These are phyloP conservation scores for Hoplostethus mediterraneus DNA, from an alignment of 2,797 vertebrate genomes.

Conservation along the genomic window DNA sequence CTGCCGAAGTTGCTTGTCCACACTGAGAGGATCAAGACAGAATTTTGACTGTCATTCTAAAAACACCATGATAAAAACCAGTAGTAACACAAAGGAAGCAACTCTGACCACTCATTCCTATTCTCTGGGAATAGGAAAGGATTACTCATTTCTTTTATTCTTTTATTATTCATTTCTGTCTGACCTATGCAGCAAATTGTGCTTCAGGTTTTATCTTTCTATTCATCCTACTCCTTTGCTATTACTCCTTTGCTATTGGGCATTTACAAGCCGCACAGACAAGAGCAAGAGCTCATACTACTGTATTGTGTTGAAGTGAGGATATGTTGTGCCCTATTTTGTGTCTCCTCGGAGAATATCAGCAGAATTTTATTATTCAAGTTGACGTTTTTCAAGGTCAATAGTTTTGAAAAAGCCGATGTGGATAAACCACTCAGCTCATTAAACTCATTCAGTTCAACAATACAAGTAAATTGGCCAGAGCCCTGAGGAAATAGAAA, in stretches of 20 bases:
- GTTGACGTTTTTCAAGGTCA: background rate
- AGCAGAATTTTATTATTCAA: no score
- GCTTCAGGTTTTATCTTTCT: background rate
- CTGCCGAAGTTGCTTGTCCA: no score
- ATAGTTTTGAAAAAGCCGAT: background rate
- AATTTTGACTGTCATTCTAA: no score
- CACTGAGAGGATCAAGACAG: no score
- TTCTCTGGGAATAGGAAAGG: background rate
- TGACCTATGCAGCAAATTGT: no score
- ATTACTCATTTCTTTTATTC: background rate
- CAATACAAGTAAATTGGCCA: constrained; percentile 1
- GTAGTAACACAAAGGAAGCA: no score
- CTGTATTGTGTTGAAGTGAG: background rate
- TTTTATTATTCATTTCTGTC: background rate
- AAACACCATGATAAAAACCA: background rate
- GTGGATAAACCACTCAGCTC: background rate
- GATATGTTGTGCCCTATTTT: no score
- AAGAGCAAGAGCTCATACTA: no score
- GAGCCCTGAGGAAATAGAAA: constrained; percentile 2
- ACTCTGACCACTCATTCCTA: no score
- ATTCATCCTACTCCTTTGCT: background rate
- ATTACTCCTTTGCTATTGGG: background rate
- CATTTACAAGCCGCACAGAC: no score
- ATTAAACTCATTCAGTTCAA: background rate
- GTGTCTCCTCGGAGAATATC: no score